Base-by-base conservation (phyloP, 1,140 invertebrate genomes). In the Bombus huntii region DNA sequence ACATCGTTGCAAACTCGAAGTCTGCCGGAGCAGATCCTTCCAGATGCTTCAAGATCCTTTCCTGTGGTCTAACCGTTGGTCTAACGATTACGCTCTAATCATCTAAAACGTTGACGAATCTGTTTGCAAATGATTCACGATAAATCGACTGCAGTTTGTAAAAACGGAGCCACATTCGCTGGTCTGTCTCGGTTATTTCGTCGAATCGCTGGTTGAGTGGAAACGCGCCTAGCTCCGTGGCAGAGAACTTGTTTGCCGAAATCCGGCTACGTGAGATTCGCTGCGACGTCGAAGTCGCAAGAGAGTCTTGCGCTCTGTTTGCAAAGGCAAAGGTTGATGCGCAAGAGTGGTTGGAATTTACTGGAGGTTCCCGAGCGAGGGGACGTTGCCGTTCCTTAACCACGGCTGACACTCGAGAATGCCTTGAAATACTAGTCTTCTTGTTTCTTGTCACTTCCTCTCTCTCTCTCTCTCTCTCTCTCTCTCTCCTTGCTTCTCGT, bases 351-450 rank as follows among this genome's bases (percentile, higher is more conserved):
- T 76, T 66, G 82, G 89, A 90, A 90, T 90, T 90, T 90, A 82
- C 88, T 34, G 73, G 78, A 80, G 78, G 85, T 85, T 89, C 80
- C 89, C 66, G 34, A 65, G 85, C 62, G 80, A 81, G 78, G 87
- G 75, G 74, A 86, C 79, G 85, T 90, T 85, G 76, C 86, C 77
- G 87, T 89, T 91, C 37, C 74, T 76, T 86, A 87, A 90, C 86
- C 87, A 75, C 88, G 86, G 81, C 77, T 74, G 89, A 90, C 89
- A 81, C 75, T 87, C 71, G 65, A 86, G 90, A 90, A 92, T 92
- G 89, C 89, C 91, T 92, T 91, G 87, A 91, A 91, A 87, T 85
- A 87, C 85, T 80, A 85, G 81, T 87, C 79, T 72, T 75, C 78
- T 84, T 78, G 47, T 83, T 62, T 68, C 68, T 53, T 59, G 53